Evolutionary conservation across 2,113 vertebrate genomes (phyloP), one percentile per base, ranked within the genome.

Genomic region (Hydrochoerus hydrochaeris): DNA sequence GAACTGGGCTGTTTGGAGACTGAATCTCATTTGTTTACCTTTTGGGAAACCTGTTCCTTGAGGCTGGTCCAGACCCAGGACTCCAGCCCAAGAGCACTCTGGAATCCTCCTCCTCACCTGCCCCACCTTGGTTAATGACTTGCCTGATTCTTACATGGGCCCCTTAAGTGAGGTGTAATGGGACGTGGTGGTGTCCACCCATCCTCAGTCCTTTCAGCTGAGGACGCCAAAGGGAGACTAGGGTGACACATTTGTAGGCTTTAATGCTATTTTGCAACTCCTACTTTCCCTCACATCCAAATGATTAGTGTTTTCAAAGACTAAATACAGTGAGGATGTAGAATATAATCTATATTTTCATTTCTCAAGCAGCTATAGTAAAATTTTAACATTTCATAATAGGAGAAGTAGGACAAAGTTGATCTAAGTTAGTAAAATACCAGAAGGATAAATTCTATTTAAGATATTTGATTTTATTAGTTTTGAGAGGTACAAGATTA

Each of bases 11-110:
- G 92, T 96, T 94, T 85, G 82, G 90, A 93, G 69, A 90, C 77
- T 80, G 77, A 94, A 85, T 80, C 54, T 83, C 32, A 0, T 93
- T 95, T 96, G 82, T 96, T 96, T 95, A 65, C 22, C 60, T 97
- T 97, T 95, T 97, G n/a, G 82, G n/a, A 94, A 95, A 81, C 28
- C 54, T 65, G 28, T 38, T 89, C 60, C 94, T 95, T 97, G 90
- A 94, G 85, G 16, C 69, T 67, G 46, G 54, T 80, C 41, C 54
- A 78, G 77, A 81, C 77, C 67, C 13, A 14, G 3, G 3, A 80
- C 16, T 58, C 26, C 0, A 12, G 14, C 7, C 67, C 24, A 73
- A 8, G 28, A 30, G n/a, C 7, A 38, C 38, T 75, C 12, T 11
- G 80, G 62, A 20, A 20, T 60, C 65, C 30, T 38, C 5, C 35